Evolutionary conservation across 2,888 invertebrate genomes (phyloP).

Genomic region (Folsomia candida): DNA sequence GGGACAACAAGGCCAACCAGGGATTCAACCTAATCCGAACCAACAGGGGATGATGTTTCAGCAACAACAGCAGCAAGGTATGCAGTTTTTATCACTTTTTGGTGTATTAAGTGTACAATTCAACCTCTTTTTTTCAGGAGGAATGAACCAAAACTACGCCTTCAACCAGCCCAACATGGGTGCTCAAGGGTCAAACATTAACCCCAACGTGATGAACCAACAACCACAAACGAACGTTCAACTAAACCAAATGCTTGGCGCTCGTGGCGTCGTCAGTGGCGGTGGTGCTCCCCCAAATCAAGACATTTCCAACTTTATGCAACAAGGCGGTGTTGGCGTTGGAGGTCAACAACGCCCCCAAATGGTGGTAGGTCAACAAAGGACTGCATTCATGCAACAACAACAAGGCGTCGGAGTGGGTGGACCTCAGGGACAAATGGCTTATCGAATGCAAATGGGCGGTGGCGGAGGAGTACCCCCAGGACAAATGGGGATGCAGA

Average conservation of each 20-base stretch:
- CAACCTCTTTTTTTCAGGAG: conserved; percentile 43
- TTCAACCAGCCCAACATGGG: conserved; percentile 46
- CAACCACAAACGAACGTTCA: conserved; percentile 61
- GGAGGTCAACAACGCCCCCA: conserved; percentile 25
- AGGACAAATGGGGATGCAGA: background rate
- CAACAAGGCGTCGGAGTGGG: conserved; percentile 29
- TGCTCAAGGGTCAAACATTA: conserved; percentile 31
- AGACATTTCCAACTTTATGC: conserved; percentile 40
- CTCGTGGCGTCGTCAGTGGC: conserved; percentile 56
- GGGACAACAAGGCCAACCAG: conserved; percentile 33
- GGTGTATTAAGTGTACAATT: background rate
- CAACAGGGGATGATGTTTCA: conserved; percentile 57
- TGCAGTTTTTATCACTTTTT: background rate
- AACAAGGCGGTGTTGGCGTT: conserved; percentile 25
- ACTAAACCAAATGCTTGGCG: conserved; percentile 55
- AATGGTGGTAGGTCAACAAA: conserved; percentile 32
- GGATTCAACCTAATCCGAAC: conserved; percentile 52
- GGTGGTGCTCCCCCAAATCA: conserved; percentile 23
- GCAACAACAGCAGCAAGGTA: conserved; percentile 55
- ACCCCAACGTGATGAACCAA: conserved; percentile 40
- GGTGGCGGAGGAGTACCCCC: conserved; percentile 7
- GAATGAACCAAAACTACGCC: conserved; percentile 65
- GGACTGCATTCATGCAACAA: conserved; percentile 43
- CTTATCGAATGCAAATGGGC: conserved; percentile 13
- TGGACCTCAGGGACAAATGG: conserved; percentile 22